A percentile compares a stretch with the other conserved stretches of the same genome.
These are phyloP conservation scores for Pecten maximus DNA, from an alignment of 2,888 invertebrate species.

Conservation along the genomic window DNA sequence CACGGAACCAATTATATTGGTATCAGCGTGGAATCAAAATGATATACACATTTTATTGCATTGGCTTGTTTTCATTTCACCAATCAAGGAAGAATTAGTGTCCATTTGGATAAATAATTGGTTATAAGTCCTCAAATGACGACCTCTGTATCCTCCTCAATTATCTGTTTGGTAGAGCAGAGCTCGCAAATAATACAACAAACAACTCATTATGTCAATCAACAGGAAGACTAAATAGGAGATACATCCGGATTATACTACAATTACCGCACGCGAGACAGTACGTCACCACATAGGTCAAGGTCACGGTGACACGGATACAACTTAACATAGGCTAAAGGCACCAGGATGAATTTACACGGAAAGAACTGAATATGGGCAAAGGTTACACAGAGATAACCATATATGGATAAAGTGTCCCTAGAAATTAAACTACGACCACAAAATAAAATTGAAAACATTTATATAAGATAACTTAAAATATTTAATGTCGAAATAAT, in stretches of 20 bases:
- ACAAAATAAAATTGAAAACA: no score
- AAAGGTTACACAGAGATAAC: no score
- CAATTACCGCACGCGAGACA: neutral
- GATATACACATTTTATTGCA: no score
- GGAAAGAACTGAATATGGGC: no score
- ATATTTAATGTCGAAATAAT: no score
- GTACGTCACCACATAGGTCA: neutral
- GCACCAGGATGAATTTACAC: no score
- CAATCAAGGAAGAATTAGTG: neutral
- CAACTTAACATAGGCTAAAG: neutral
- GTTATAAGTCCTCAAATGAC: neutral
- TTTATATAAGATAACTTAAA: no score
- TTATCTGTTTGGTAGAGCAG: neutral
- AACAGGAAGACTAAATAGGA: neutral
- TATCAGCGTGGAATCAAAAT: no score
- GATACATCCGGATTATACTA: neutral
- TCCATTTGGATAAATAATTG: neutral
- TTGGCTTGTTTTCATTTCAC: neutral
- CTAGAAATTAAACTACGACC: no score
- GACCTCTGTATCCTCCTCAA: neutral
- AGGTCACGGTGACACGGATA: neutral
- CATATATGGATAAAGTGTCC: no score
- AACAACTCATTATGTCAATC: neutral
- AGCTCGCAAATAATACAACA: neutral
- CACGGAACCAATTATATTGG: no score